phyloP scores from a whole-genome alignment of 2,113 vertebrate genomes.

The Malurus alboscapulatus region DNA sequence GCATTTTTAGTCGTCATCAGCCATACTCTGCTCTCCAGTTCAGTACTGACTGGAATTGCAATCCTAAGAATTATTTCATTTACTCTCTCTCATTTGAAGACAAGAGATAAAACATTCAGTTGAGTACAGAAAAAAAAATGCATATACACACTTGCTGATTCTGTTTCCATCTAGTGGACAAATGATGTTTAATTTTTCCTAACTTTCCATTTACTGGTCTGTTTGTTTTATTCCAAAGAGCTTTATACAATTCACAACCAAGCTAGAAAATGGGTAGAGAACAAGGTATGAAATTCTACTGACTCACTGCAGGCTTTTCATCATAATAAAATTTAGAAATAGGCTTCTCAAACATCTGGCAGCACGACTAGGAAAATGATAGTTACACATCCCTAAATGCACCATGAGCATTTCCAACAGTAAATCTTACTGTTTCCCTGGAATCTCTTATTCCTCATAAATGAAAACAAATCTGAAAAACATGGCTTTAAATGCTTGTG shows the following conservation, averaged over 20 bases:
- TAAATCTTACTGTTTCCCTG: not conserved
- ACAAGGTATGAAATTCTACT: not conserved
- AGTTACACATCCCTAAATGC: not conserved
- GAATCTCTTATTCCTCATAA: not conserved
- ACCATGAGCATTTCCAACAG: not conserved
- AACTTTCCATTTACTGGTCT: not conserved
- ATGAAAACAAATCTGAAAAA: not conserved
- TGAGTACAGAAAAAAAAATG: not conserved
- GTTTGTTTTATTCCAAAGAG: not conserved
- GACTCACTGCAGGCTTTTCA: not conserved
- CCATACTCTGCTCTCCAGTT: not conserved
- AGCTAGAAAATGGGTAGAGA: not conserved
- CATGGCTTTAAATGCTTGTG: not conserved
- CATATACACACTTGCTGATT: not conserved
- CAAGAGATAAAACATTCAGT: not conserved
- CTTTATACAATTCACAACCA: not conserved
- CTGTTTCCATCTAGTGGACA: slow-evolving; percentile 21
- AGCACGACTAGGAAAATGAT: not conserved
- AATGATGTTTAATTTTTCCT: not conserved
- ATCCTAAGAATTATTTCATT: not conserved
- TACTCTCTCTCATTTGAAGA: not conserved
- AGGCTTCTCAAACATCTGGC: not conserved
- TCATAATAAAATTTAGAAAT: not conserved
- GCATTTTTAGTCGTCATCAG: not conserved
- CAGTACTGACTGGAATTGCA: not conserved